Evolutionary conservation across 2,797 vertebrate species (phyloP).

Genomic region (Periophthalmus magnuspinnatus): DNA sequence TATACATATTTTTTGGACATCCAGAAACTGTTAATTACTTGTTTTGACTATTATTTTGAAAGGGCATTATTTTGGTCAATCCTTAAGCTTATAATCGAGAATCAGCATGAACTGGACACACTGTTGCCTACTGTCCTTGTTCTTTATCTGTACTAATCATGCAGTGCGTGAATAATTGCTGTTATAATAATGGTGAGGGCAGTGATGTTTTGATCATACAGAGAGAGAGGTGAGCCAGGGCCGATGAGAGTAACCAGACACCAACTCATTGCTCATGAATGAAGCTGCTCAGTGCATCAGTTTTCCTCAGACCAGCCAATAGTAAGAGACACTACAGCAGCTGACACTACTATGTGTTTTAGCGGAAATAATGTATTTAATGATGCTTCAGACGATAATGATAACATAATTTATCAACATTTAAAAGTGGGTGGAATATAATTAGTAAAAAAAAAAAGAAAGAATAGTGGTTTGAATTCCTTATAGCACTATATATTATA

Average conservation of each 20-base stretch:
- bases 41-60: not conserved
- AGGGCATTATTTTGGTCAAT: too few relatives aligned
- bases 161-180: conserved; percentile 4
- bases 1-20: not conserved
- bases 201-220: conserved; percentile 8
- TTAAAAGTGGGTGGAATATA: too few relatives aligned
- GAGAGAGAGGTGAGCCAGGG: conserved; percentile 13
- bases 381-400: too few relatives aligned
- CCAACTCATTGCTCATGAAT: conserved; percentile 62
- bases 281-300: conserved; percentile 60
- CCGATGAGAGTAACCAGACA: conserved; percentile 57
- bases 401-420: too few relatives aligned
- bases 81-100: not conserved
- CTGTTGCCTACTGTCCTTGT: not conserved
- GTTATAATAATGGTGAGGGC: not conserved
- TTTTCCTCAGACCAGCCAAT: conserved; percentile 32
- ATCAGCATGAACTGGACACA: not conserved
- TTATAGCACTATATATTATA: too few relatives aligned
- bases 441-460: too few relatives aligned
- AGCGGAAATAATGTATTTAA: not conserved
- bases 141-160: too few relatives aligned
- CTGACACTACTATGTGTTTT: not conserved
- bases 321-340: not conserved
- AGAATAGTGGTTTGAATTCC: too few relatives aligned
- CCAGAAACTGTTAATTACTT: not conserved